Base-by-base conservation (phyloP, 2,888 invertebrate genomes). In the Lithophane socia region DNA sequence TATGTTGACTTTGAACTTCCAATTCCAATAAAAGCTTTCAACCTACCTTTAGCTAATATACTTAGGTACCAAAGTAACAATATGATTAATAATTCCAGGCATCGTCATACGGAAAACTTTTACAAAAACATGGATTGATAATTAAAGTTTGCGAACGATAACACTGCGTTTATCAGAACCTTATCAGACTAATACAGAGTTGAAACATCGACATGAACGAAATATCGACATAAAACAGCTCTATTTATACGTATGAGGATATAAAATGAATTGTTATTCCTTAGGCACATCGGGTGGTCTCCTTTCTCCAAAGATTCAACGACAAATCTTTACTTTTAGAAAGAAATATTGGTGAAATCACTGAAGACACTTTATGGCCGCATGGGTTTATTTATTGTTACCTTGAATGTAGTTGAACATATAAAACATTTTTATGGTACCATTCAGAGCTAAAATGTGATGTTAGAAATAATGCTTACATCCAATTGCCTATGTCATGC, bases 201-300 rank as follows among this genome's bases (percentile, higher is more conserved):
- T 79, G 56, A 70, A 85, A 70, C 56, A 77, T 85, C 77, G 80
- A 77, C 21, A 58, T 37, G 18, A 52, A 42, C 37, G 64, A 60
- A 61, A 21, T 74, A 66, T 64, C 79, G 72, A 66, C 21, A 64
- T 49, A 8, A 47, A 12, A 58, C 75, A 44, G 49, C 66, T 49
- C 67, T 63, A 85, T 90, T 71, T 91, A 90, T 92, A 87, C 44
- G 44, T 89, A 91, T 77, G 92, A 94, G 94, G 94, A 95, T 94
- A 94, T 92, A 89, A 91, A 91, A 91, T 91, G 90, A 87, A 93
- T 95, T 95, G 92, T 91, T 91, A 95, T 95, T 95, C 95, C 84
- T 90, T 85, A 87, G 90, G 87, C 92, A 86, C 82, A 81, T 83
- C 78, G 77, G 78, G 75, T 89, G 93, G 91, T 92, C 94, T 88